phyloP scores from a whole-genome alignment of 2,888 invertebrate species.

The Choristoneura rosaceana region DNA sequence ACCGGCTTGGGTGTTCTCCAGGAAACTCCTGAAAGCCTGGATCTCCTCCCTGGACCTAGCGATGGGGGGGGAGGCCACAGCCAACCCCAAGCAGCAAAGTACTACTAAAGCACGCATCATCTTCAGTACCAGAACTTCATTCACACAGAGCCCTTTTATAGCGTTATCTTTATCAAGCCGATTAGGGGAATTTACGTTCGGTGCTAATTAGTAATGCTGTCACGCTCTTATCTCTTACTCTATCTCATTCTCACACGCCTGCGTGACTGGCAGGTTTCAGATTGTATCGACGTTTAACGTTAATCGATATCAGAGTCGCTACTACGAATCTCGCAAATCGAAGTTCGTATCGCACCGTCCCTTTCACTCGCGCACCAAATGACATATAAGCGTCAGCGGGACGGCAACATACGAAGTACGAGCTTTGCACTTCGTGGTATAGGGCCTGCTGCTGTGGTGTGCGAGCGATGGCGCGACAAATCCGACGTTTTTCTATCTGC shows the following conservation, averaged over 20 bases:
- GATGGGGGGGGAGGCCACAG: conserved; percentile 60
- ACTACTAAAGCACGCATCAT: conserved; percentile 62
- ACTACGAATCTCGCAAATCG: too few relatives aligned
- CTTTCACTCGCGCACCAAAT: too few relatives aligned
- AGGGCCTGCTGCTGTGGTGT: too few relatives aligned
- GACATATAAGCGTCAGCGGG: too few relatives aligned
- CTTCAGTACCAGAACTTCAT: conserved; percentile 37
- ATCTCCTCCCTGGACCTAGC: conserved; percentile 66
- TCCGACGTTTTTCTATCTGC: too few relatives aligned
- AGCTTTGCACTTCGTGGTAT: too few relatives aligned
- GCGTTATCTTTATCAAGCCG: neutral
- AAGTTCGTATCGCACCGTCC: too few relatives aligned
- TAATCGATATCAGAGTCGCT: too few relatives aligned
- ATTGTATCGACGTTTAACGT: neutral
- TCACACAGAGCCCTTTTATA: conserved; percentile 14
- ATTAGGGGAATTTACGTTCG: conserved; percentile 5
- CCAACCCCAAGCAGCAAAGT: conserved; percentile 57
- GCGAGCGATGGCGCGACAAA: too few relatives aligned
- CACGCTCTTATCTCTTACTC: conserved; percentile 7
- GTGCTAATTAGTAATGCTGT: conserved; percentile 7
- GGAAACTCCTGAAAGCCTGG: conserved; percentile 66
- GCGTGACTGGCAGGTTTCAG: neutral
- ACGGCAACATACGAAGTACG: too few relatives aligned
- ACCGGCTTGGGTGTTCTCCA: conserved; percentile 69
- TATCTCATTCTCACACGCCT: conserved; percentile 4